phyloP scores from a whole-genome alignment of 2,797 vertebrate species.

The Urophycis tenuis region DNA sequence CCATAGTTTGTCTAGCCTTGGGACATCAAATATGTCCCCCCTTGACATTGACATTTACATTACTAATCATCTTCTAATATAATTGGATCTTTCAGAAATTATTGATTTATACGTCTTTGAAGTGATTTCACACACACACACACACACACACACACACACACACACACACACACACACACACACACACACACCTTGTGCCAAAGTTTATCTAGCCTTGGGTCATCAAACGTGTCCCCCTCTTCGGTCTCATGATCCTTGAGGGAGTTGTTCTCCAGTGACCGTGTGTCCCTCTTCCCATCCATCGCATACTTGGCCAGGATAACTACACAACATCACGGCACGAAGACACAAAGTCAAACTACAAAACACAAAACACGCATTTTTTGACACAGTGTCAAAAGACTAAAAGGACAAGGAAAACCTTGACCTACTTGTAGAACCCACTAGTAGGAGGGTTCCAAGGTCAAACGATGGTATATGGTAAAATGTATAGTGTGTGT shows the following conservation, averaged over 20 bases:
- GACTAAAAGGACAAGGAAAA: too few relatives aligned
- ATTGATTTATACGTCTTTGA: too few relatives aligned
- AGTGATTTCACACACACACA: too few relatives aligned
- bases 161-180: neutral
- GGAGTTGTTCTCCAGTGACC: conserved; percentile 74
- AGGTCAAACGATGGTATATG: neutral
- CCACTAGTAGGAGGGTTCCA: neutral
- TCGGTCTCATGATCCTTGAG: conserved; percentile 73
- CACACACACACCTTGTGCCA: conserved; percentile 85
- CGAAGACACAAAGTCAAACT: neutral
- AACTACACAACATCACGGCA: conserved; percentile 63
- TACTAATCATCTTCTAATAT: neutral
- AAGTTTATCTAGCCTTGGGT: conserved; percentile 89
- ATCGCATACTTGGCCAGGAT: conserved; percentile 91
- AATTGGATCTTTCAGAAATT: neutral
- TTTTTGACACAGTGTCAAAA: neutral
- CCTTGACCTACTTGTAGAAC: neutral
- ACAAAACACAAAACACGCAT: too few relatives aligned
- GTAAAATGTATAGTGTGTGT: neutral
- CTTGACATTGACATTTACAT: neutral
- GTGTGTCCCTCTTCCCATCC: conserved; percentile 85
- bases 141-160: neutral
- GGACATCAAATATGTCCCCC: conserved; percentile 83
- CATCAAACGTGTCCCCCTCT: conserved; percentile 79
- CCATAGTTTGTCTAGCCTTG: conserved; percentile 92